Base-by-base conservation (phyloP, 2,113 vertebrate genomes). In the Stigmatopora argus region DNA sequence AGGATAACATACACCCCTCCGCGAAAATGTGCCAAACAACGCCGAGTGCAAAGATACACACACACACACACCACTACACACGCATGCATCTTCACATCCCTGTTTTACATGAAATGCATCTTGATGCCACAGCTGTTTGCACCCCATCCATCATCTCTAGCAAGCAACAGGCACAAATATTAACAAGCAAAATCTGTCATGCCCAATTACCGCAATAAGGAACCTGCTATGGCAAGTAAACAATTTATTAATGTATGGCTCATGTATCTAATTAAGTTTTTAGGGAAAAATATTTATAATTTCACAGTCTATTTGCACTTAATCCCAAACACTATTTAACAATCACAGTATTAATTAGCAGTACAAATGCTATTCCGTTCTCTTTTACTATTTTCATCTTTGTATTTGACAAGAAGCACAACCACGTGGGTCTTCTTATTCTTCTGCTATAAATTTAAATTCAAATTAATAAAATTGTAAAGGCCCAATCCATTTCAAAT, bases 71-170 rank as follows among this genome's bases (percentile, higher is more conserved):
- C 26, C 26, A 31, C 26, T 31, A 70, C 67, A 61, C 19, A 51
- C 26, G 66, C 69, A 68, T 67, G 57, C 58, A 62, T 83, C 83
- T 84, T 73, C 83, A 77, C 84, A 78, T 86, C 83, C 80, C 82
- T 86, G 84, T 87, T 89, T 87, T 85, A 86, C 85, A 87, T 87
- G 84, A 87, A 87, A 87, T 88, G 87, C 87, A 86, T 87, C 83
- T 87, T 90, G 87, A 89, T 87, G 85, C 85, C 86, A 86, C 86
- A 90, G 87, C 85, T 89, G 88, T 87, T 88, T 89, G 83, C 85
- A 87, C 88, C 86, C 80, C 83, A 90, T 90, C 88, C 86, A 90
- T 90, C 86, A 87, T 88, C 80, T 86, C 79, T 66, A 85, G 82
- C 83, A 90, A 82, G 82, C 87, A 89, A 85, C 88, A 86, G 83